Evolutionary conservation across 1,140 invertebrate genomes (phyloP), one percentile per base, ranked within the genome.

Genomic region (Drosophila miranda): DNA sequence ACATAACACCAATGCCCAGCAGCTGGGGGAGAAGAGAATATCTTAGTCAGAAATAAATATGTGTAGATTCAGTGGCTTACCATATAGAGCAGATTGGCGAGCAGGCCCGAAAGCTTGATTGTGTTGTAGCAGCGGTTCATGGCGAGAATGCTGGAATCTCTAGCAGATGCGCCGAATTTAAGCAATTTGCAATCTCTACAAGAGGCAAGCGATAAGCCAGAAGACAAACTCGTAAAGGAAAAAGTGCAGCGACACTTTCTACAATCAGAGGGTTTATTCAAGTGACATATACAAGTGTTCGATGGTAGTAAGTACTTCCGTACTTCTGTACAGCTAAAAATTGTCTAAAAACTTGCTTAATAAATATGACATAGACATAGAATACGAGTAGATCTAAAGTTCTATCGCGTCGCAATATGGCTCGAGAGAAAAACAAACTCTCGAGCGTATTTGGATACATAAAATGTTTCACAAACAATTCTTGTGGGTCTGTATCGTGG

Each of bases 81-180:
- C 88, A 90, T 70, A 62, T 90, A 90, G 5, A 90, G 53, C 19
- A 88, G 57, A 82, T 90, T 90, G 70, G 75, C 79, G 50, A 84
- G 51, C 11, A 90, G 78, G 49, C 78, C 83, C 26, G 84, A 72
- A 54, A 76, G 79, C 50, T 88, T 90, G 9, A 90, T 79, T 56
- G 88, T 77, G 69, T 71, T 75, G 49, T 89, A 90, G 67, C 68
- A 89, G 80, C 68, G 66, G 79, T 75, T 84, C 83, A 88, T 88
- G 8, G 63, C 63, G 61, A 23, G 69, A 82, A 62, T 78, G 66
- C 58, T 58, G 54, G 38, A 74, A 70, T 59, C 82, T 56, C 26
- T 23, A 16, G 53, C 9, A 52, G 64, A 49, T 46, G 63, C 43
- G 52, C 48, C 44, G 26, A 75, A 67, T 86, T 87, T 78, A 86